A percentile compares a stretch with the other conserved stretches of the same genome.
phyloP scores from a whole-genome alignment of 1,140 invertebrate genomes.

The Lasioglossum baleicum region DNA sequence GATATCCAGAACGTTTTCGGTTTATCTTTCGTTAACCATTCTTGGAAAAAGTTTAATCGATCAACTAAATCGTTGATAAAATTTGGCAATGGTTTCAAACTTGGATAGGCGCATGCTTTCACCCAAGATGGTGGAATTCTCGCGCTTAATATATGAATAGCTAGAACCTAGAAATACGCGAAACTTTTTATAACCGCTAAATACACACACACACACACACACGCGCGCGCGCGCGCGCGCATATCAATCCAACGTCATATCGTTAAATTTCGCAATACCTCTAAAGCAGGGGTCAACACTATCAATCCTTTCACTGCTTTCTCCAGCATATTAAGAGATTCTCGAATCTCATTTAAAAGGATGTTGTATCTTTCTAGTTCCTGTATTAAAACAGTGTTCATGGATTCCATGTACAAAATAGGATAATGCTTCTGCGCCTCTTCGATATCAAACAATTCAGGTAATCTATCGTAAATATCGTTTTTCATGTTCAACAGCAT shows the following conservation, averaged over 20 bases:
- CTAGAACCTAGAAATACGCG: constrained; percentile 77
- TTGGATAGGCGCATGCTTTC: constrained; percentile 91
- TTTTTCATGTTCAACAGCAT: constrained; percentile 82
- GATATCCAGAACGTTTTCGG: constrained; percentile 94
- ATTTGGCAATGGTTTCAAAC: constrained; percentile 91
- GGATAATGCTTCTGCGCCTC: constrained; percentile 86
- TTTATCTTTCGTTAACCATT: constrained; percentile 90
- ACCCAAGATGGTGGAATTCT: constrained; percentile 91
- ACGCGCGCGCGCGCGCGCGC: too few relatives aligned
- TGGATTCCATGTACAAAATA: constrained; percentile 91
- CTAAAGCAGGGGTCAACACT: constrained; percentile 91
- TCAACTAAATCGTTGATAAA: constrained; percentile 93
- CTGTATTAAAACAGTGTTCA: constrained; percentile 96
- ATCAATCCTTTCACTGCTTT: constrained; percentile 93
- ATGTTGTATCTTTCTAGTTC: constrained; percentile 95
- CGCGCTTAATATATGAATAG: constrained; percentile 85
- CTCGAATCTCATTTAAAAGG: constrained; percentile 83
- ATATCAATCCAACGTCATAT: too few relatives aligned
- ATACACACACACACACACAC: too few relatives aligned
- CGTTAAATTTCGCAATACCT: too few relatives aligned
- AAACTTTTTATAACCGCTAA: too few relatives aligned
- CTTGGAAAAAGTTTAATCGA: constrained; percentile 87
- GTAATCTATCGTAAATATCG: constrained; percentile 89
- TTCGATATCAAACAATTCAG: constrained; percentile 88
- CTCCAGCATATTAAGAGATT: constrained; percentile 85